A percentile compares a stretch with the other conserved stretches of the same genome.
Evolutionary conservation across 2,888 invertebrate genomes (phyloP).

Genomic region (Liopterus haemorrhoidalis): DNA sequence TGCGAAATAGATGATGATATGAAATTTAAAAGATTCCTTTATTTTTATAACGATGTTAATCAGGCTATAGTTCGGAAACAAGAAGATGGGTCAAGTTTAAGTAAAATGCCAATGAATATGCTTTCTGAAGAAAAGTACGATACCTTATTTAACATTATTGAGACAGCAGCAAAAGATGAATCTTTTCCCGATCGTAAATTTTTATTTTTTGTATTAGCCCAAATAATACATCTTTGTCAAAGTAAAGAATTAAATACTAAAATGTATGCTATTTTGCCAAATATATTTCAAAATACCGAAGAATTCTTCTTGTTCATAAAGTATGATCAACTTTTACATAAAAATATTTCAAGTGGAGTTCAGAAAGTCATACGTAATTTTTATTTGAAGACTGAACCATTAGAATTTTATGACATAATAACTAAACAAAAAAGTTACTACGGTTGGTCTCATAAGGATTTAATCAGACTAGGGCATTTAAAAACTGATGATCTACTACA

Average conservation of each 20-base stretch:
- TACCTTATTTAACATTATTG: conserved; percentile 11
- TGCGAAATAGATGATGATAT: too few relatives aligned
- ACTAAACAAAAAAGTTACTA: conserved; percentile 57
- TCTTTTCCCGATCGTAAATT: conserved; percentile 13
- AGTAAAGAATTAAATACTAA: conserved; percentile 40
- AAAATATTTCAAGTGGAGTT: conserved; percentile 46
- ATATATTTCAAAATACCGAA: conserved; percentile 57
- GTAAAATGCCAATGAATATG: too few relatives aligned
- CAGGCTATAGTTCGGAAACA: too few relatives aligned
- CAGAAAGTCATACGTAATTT: conserved; percentile 57
- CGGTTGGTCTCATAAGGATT: conserved; percentile 67
- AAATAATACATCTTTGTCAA: conserved; percentile 7
- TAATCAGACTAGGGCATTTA: conserved; percentile 59
- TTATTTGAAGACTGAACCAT: conserved; percentile 58
- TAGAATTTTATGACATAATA: conserved; percentile 58
- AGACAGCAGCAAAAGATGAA: conserved; percentile 13
- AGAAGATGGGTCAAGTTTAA: too few relatives aligned
- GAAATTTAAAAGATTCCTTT: too few relatives aligned
- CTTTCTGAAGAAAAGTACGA: conserved; percentile 11
- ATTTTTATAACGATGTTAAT: too few relatives aligned
- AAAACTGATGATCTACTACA: conserved; percentile 46
- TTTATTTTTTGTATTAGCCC: conserved; percentile 15
- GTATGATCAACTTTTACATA: conserved; percentile 25
- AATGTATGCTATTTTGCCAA: conserved; percentile 50
- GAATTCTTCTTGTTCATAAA: conserved; percentile 41